Base-by-base conservation (phyloP, 2,888 invertebrate genomes). In the Drosophila kuntzei region DNA sequence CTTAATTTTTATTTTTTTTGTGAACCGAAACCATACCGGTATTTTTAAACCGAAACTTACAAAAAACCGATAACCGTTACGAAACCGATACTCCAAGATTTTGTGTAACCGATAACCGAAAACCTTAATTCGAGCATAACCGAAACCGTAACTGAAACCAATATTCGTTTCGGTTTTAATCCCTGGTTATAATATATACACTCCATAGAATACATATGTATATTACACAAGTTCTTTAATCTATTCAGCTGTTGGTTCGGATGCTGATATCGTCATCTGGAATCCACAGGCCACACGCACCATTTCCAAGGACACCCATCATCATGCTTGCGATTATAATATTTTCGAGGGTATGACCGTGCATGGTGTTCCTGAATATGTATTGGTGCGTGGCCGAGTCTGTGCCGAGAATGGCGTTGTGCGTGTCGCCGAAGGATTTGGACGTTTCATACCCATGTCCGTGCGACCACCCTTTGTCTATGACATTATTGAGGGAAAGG, bases 221-320 rank as follows among this genome's bases (percentile, higher is more conserved):
- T 7, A 36, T 50, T 37, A 14, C 2, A 4, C 9, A 50, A 25
- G 7, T 8, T 16, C 4, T 0, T 29, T 11, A 22, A 20, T 14
- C 22, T 20, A 14, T 11, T 7, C 14, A 84, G 83, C 96, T 1
- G 95, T 96, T 39, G 98, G 98, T 72, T 97, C 98, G 4, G 99
- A 99, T 93, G 99, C 99, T 0, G 99, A 99, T 92, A 94, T 99
- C 69, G 97, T 99, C 9, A 95, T 99, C 72, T 99, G 99, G 99
- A 97, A 99, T 93, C 97, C 98, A 3, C 93, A 95, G 55, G 95
- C 95, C 49, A 96, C 96, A 63, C 94, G 97, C 66, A 96, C 95
- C 76, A 98, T 99, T 90, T 97, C 98, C 8, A 98, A 98, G 0
- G 94, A 96, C 81, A 96, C 96, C 0, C 99, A 99, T 92, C 96